phyloP scores from a whole-genome alignment of 2,797 vertebrate genomes.

The Mionectes olivaceus region DNA sequence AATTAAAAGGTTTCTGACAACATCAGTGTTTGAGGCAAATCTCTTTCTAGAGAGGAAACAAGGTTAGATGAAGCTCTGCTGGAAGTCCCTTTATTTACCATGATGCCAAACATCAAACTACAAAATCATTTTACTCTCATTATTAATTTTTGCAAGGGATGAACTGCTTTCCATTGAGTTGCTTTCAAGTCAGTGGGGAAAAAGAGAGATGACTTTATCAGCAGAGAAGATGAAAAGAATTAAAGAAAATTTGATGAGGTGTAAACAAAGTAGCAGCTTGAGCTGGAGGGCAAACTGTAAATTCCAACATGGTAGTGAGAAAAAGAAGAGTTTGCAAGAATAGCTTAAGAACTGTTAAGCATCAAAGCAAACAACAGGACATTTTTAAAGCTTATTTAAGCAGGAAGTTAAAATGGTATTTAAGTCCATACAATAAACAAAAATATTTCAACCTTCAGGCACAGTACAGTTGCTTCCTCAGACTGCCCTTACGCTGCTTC shows the following conservation, averaged over 20 bases:
- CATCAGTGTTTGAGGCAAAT: neutral
- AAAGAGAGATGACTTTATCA: slow-evolving; percentile 39
- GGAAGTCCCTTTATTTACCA: slow-evolving; percentile 41
- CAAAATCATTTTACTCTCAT: slow-evolving; percentile 10
- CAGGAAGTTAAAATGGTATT: neutral
- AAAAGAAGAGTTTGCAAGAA: slow-evolving; percentile 4
- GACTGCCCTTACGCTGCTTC: neutral
- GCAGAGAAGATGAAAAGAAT: slow-evolving; percentile 18
- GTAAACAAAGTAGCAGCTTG: slow-evolving; percentile 41
- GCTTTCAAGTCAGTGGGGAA: slow-evolving; percentile 8
- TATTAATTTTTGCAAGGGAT: slow-evolving; percentile 21
- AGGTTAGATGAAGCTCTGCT: slow-evolving; percentile 6
- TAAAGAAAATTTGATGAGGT: slow-evolving; percentile 42
- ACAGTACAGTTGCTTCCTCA: neutral
- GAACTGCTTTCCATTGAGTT: neutral
- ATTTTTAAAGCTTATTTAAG: slow-evolving; percentile 3
- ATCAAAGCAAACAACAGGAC: neutral
- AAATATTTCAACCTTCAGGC: neutral
- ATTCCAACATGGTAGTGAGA: neutral
- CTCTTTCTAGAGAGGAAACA: neutral
- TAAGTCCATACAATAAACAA: neutral
- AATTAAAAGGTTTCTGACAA: slow-evolving; percentile 20
- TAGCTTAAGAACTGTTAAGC: neutral
- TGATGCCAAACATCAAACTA: slow-evolving; percentile 7
- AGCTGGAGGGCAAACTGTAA: slow-evolving; percentile 23